These are phyloP conservation scores for Octonoba sinensis DNA, from an alignment of 2,888 invertebrate genomes.

Conservation along the genomic window DNA sequence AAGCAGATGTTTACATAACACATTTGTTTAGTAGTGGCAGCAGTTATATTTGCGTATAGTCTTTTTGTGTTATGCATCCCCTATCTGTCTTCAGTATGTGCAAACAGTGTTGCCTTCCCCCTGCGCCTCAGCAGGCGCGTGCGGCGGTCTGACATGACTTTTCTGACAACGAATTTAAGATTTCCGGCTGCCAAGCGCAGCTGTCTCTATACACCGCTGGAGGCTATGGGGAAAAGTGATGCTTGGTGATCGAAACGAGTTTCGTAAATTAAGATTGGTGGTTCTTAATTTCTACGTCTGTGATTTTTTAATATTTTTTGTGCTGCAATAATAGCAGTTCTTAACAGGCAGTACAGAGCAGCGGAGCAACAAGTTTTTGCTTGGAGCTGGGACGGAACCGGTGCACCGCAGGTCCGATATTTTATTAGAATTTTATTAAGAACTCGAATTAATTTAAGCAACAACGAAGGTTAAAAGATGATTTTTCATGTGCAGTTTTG, in stretches of 20 bases:
- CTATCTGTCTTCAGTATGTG: not conserved
- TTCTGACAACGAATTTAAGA: constrained; percentile 8
- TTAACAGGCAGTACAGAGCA: too few species aligned
- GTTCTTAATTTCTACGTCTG: too few species aligned
- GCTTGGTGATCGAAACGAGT: not conserved
- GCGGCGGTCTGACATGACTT: not conserved
- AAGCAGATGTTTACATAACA: constrained; percentile 7
- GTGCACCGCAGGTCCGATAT: too few species aligned
- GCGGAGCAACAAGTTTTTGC: too few species aligned
- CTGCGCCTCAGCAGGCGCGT: not conserved
- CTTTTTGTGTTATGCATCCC: not conserved
- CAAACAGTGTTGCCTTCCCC: not conserved
- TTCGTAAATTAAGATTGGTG: too few species aligned
- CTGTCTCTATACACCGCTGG: not conserved
- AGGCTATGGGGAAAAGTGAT: not conserved
- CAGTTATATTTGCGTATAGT: not conserved
- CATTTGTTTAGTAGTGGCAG: not conserved
- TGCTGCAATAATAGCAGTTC: too few species aligned
- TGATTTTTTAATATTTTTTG: too few species aligned
- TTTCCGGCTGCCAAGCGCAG: not conserved
- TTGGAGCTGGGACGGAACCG: too few species aligned
- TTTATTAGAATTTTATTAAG: too few species aligned
- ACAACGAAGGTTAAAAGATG: too few species aligned
- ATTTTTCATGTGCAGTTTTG: too few species aligned
- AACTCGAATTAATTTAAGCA: too few species aligned